phyloP scores from a whole-genome alignment of 1,140 invertebrate genomes.

The Galendromus occidentalis region DNA sequence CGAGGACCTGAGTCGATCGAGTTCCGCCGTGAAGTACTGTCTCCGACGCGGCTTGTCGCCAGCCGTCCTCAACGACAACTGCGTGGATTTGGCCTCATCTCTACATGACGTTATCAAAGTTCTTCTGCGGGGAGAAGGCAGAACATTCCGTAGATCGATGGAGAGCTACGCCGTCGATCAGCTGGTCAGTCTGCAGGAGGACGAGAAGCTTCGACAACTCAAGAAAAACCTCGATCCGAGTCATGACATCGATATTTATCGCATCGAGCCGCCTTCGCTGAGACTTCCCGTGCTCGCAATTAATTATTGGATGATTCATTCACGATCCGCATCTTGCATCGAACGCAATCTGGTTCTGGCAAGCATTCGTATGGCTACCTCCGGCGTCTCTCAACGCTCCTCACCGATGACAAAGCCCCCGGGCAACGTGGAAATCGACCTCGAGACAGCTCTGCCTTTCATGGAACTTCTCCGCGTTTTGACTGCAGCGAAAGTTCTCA shows the following conservation, averaged over 20 bases:
- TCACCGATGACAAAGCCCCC: background rate
- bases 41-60: background rate
- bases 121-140: background rate
- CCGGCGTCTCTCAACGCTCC: background rate
- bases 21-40: background rate
- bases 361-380: background rate
- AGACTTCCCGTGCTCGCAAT: background rate
- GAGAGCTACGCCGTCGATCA: constrained; percentile 1
- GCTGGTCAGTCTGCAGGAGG: background rate
- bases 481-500: background rate
- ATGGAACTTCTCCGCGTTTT: background rate
- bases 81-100: background rate
- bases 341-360: constrained; percentile 1
- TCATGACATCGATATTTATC: background rate
- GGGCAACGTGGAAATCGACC: background rate
- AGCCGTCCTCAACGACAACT: constrained; percentile 7
- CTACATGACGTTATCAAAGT: background rate
- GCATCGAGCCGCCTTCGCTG: background rate
- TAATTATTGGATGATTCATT: constrained; percentile 2
- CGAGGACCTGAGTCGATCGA: background rate
- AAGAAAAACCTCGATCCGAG: background rate
- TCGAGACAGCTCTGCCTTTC: background rate
- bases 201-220: background rate
- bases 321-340: background rate
- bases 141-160: background rate